Evolutionary conservation across 1,140 invertebrate genomes (phyloP).

Genomic region (Bombus difficillimus): DNA sequence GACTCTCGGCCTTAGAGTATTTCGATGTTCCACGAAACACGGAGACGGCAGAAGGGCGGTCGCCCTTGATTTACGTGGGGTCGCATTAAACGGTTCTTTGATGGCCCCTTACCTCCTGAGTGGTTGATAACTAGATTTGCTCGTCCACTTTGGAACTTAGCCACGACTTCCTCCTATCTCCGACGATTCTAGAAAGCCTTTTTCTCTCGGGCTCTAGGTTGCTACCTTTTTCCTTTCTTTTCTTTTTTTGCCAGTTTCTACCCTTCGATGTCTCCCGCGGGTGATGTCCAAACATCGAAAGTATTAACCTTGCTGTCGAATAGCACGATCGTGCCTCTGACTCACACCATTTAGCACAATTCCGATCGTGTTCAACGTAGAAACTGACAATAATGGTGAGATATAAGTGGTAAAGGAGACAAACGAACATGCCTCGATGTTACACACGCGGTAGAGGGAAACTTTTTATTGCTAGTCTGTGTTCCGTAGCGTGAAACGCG

Average conservation of each 20-base stretch:
- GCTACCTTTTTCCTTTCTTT: slow-evolving; percentile 3
- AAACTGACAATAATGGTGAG: neutral
- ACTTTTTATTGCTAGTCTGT: slow-evolving; percentile 26
- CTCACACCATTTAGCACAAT: neutral
- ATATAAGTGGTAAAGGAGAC: neutral
- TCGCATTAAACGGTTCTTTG: slow-evolving; percentile 74
- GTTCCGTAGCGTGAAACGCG: slow-evolving; percentile 10
- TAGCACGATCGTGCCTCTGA: neutral
- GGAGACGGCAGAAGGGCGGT: slow-evolving; percentile 53
- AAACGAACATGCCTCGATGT: neutral
- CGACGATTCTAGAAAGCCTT: slow-evolving; percentile 13
- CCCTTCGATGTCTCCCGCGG: neutral
- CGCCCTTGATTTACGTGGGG: slow-evolving; percentile 67
- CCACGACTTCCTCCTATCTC: slow-evolving; percentile 56
- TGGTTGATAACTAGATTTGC: slow-evolving; percentile 76
- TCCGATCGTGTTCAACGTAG: neutral
- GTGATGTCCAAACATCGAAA: neutral
- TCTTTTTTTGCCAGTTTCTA: neutral
- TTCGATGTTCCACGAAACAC: slow-evolving; percentile 65
- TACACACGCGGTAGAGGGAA: neutral
- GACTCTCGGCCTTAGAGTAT: slow-evolving; percentile 59
- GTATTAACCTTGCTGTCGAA: neutral
- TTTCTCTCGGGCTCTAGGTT: neutral
- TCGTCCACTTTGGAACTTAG: slow-evolving; percentile 72
- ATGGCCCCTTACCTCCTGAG: slow-evolving; percentile 71